Evolutionary conservation across 2,797 vertebrate genomes (phyloP).

Genomic region (Myotis daubentonii): DNA sequence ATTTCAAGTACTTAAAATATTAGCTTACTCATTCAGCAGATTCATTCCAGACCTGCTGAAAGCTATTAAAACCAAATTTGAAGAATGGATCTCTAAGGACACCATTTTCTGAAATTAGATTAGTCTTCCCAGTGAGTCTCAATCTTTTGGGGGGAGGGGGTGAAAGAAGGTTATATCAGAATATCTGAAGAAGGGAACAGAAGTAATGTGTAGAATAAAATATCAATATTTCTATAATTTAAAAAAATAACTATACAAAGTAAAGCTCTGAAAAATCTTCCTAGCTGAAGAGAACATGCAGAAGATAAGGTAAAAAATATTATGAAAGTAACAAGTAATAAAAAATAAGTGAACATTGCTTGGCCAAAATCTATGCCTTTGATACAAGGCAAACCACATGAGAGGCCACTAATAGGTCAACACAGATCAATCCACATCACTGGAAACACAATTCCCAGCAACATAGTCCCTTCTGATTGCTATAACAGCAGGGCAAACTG

Average conservation of each 20-base stretch:
- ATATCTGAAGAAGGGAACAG: not conserved
- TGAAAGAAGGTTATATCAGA: not conserved
- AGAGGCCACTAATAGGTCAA: not conserved
- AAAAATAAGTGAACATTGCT: not conserved
- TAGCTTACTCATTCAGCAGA: not conserved
- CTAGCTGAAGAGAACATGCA: not conserved
- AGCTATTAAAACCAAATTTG: not conserved
- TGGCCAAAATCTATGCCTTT: not conserved
- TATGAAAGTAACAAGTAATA: not conserved
- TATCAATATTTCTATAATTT: not conserved
- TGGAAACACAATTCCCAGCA: not conserved
- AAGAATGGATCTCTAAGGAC: not conserved
- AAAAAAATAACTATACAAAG: not conserved
- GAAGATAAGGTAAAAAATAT: not conserved
- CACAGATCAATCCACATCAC: not conserved
- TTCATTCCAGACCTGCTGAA: constrained; percentile 9
- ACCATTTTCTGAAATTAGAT: not conserved
- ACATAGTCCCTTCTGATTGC: not conserved
- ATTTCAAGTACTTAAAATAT: constrained; percentile 36
- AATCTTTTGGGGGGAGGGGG: not conserved
- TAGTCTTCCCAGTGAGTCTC: not conserved
- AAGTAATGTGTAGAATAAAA: not conserved
- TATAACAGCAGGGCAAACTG: not conserved
- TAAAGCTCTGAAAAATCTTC: constrained; percentile 26
- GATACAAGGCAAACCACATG: not conserved